Evolutionary conservation across 2,113 vertebrate species (phyloP).

Genomic region (Callipepla californica): DNA sequence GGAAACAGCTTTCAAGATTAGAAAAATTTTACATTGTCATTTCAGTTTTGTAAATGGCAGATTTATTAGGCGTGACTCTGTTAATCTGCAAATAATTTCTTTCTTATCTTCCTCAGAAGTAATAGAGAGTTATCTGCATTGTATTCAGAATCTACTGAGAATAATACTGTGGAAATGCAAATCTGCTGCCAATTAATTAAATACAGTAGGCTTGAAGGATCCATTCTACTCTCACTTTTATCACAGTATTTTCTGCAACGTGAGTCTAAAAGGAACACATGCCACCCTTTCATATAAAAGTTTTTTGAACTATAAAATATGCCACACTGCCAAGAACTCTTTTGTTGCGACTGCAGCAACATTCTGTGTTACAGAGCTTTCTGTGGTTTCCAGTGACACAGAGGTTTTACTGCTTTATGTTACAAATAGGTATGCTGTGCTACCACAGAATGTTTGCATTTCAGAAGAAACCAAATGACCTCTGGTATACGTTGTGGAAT

Average conservation of each 20-base stretch:
- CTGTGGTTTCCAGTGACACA: not conserved
- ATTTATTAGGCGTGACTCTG: not conserved
- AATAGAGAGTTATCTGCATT: not conserved
- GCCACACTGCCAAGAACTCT: not conserved
- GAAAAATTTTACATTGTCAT: not conserved
- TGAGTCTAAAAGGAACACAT: not conserved
- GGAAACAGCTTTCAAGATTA: not conserved
- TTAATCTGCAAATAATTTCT: not conserved
- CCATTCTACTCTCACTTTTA: not conserved
- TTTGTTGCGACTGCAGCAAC: not conserved
- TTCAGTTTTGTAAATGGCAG: not conserved
- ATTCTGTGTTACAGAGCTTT: not conserved
- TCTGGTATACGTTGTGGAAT: not conserved
- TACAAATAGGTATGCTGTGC: not conserved
- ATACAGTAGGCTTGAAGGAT: not conserved
- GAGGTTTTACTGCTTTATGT: not conserved
- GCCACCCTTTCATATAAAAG: not conserved
- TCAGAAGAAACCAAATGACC: not conserved
- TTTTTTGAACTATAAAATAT: not conserved
- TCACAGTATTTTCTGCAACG: not conserved
- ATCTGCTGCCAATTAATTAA: not conserved
- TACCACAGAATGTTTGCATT: not conserved
- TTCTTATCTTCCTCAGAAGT: not conserved
- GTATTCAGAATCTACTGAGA: not conserved
- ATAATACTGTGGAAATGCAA: not conserved